phyloP scores from a whole-genome alignment of 2,797 vertebrate genomes.

The Basileuterus tristriatus region DNA sequence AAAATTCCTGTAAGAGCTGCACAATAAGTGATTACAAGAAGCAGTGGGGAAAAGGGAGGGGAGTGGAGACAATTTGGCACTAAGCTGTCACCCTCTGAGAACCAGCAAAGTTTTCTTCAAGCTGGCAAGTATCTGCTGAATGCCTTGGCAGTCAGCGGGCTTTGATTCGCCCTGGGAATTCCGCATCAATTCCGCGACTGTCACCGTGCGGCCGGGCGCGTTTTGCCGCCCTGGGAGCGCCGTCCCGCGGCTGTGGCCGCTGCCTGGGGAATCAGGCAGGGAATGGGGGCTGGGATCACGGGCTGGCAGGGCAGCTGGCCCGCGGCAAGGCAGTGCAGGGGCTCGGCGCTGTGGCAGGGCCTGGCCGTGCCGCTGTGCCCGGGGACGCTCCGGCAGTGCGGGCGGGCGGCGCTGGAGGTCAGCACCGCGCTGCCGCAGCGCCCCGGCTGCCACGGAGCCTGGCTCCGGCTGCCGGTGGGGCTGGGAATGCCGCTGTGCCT shows the following conservation, averaged over 20 bases:
- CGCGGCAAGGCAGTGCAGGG: rapidly evolving
- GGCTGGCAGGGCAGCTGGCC: neutral
- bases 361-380: neutral
- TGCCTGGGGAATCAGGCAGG: neutral
- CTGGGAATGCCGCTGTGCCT: neutral
- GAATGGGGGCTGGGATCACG: rapidly evolving
- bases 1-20: neutral
- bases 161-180: neutral
- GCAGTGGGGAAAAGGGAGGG: neutral
- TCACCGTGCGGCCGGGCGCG: neutral
- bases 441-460: rapidly evolving
- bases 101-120: neutral
- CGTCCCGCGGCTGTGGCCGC: neutral
- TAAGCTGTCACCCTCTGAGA: neutral
- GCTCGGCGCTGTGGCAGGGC: neutral
- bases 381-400: neutral
- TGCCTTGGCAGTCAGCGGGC: neutral
- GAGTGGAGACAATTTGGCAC: neutral
- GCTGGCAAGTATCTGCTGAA: neutral
- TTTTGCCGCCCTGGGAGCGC: too few relatives aligned
- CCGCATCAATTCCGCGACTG: rapidly evolving
- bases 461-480: rapidly evolving
- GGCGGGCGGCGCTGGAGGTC: conserved; percentile 43
- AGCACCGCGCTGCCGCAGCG: conserved; percentile 26
- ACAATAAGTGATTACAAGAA: neutral